A percentile compares a stretch with the other conserved stretches of the same genome.
phyloP scores from a whole-genome alignment of 2,113 vertebrate species.

The Neofelis nebulosa region DNA sequence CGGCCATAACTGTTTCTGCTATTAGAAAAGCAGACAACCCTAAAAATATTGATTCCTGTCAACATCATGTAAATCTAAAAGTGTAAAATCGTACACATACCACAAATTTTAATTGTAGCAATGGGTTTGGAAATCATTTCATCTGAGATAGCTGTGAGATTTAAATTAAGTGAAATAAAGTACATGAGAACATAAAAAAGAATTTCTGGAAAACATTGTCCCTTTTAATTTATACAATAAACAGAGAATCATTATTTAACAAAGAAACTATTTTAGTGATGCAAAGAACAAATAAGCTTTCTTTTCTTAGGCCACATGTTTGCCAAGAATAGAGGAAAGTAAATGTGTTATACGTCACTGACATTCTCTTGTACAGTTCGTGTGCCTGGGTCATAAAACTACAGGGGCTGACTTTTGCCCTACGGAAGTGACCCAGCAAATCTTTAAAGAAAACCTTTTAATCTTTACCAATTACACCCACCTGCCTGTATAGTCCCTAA shows the following conservation, averaged over 20 bases:
- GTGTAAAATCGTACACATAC: not conserved
- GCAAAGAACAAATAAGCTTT: not conserved
- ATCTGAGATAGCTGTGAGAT: not conserved
- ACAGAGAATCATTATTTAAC: not conserved
- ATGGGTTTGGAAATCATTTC: not conserved
- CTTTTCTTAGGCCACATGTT: not conserved
- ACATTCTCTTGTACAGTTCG: not conserved
- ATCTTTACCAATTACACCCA: not conserved
- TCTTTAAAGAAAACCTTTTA: constrained; percentile 27
- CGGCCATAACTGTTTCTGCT: not conserved
- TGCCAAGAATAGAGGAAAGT: not conserved
- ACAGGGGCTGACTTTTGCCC: not conserved
- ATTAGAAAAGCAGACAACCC: not conserved
- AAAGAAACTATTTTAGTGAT: not conserved
- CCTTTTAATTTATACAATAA: not conserved
- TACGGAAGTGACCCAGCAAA: not conserved
- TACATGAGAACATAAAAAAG: not conserved
- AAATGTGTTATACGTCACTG: not conserved
- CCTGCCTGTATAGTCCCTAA: not conserved
- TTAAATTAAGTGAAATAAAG: constrained; percentile 34
- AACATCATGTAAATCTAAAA: not conserved
- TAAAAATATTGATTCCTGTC: not conserved
- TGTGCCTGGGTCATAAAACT: not conserved
- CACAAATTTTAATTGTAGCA: not conserved
- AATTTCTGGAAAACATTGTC: not conserved